Conservation (phyloP, 2,888 invertebrate genomes). For the Amiota minor region DNA sequence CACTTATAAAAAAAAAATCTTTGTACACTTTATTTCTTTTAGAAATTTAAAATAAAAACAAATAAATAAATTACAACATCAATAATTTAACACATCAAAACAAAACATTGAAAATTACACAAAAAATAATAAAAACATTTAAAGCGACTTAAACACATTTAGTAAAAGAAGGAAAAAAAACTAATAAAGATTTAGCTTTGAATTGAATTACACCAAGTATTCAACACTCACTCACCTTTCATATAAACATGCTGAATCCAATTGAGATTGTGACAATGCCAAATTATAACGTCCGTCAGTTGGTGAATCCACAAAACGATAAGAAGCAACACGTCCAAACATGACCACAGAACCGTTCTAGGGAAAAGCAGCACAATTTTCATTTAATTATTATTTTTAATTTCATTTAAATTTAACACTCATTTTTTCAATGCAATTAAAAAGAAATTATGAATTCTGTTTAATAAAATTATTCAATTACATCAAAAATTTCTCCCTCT, state of each 20-base stretch:
- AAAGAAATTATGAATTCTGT: slow-evolving; percentile 39
- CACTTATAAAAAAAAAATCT: no score
- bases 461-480: slow-evolving; percentile 44
- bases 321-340: slow-evolving; percentile 89
- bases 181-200: no score
- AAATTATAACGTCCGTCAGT: slow-evolving; percentile 86
- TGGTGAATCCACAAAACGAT: slow-evolving; percentile 87
- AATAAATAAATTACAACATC: slow-evolving; percentile 12
- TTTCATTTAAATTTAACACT: slow-evolving; percentile 31
- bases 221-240: slow-evolving; percentile 79
- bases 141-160: slow-evolving; percentile 27
- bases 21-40: not conserved
- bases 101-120: slow-evolving; percentile 38
- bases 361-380: slow-evolving; percentile 42
- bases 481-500: not conserved
- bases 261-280: slow-evolving; percentile 82
- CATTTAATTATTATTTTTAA: no score
- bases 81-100: slow-evolving; percentile 4
- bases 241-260: slow-evolving; percentile 85
- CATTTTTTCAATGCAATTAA: slow-evolving; percentile 36
- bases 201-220: no score
- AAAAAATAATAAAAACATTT: slow-evolving; percentile 36
- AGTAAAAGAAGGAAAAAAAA: slow-evolving; percentile 18
- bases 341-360: slow-evolving; percentile 89
- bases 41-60: slow-evolving; percentile 9